Percentiles rank a stretch among this genome's conserved stretches.
Evolutionary conservation across 2,888 invertebrate genomes (phyloP).

Genomic region (Blastobasis adustella): DNA sequence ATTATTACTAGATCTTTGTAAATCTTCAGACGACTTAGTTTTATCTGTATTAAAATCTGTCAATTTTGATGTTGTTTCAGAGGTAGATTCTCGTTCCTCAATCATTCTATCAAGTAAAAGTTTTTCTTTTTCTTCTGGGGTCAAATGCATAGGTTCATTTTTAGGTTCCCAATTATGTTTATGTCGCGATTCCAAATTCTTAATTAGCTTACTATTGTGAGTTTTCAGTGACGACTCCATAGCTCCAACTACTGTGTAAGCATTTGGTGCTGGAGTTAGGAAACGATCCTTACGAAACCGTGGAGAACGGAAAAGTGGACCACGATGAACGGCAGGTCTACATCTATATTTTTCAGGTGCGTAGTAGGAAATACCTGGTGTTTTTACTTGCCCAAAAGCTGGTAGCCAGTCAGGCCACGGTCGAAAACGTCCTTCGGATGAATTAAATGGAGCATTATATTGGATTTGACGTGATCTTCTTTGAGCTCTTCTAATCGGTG

Average conservation of each 20-base stretch:
- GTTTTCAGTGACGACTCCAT: conserved; percentile 47
- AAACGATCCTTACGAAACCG: conserved; percentile 29
- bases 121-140: conserved; percentile 31
- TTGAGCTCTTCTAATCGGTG: conserved; percentile 14
- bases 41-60: too few species aligned
- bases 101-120: conserved; percentile 37
- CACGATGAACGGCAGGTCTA: conserved; percentile 37
- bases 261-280: conserved; percentile 43
- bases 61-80: too few species aligned
- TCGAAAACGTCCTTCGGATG: conserved; percentile 48
- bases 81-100: background rate
- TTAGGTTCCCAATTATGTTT: conserved; percentile 34
- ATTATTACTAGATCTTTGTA: too few species aligned
- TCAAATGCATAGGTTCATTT: conserved; percentile 20
- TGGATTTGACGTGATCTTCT: conserved; percentile 27
- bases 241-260: conserved; percentile 36
- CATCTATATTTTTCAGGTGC: conserved; percentile 33
- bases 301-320: conserved; percentile 36
- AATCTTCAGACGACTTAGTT: too few species aligned
- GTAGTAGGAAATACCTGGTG: conserved; percentile 51
- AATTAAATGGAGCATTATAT: conserved; percentile 40
- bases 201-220: conserved; percentile 40
- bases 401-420: conserved; percentile 53
- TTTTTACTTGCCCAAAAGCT: conserved; percentile 28
- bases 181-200: conserved; percentile 35